Evolutionary conservation across 2,888 invertebrate species (phyloP).

Genomic region (Biston stratarius): DNA sequence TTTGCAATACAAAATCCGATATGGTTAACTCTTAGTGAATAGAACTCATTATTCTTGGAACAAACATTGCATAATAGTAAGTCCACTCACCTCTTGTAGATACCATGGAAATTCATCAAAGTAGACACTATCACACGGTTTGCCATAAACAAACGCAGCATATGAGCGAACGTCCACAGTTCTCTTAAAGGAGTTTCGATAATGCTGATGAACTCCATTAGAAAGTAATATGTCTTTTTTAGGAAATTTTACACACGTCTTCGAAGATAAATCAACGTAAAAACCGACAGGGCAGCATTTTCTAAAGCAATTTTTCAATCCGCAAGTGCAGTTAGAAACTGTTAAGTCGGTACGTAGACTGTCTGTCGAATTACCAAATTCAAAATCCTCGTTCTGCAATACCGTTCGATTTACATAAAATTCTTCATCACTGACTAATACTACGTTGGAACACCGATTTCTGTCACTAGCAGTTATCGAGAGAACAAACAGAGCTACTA

Average conservation of each 20-base stretch:
- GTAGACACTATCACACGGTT: conserved; percentile 55
- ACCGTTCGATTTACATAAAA: conserved; percentile 30
- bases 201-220: conserved; percentile 57
- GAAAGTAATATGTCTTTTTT: conserved; percentile 53
- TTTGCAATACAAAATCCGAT: too few species aligned
- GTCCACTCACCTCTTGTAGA: conserved; percentile 66
- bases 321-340: conserved; percentile 69
- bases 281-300: conserved; percentile 71
- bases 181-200: conserved; percentile 47
- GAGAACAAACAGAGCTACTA: conserved; percentile 47
- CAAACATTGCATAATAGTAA: too few species aligned
- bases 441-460: conserved; percentile 33
- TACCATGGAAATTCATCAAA: conserved; percentile 60
- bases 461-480: conserved; percentile 24
- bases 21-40: too few species aligned
- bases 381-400: neutral
- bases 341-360: conserved; percentile 45
- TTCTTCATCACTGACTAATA: conserved; percentile 54
- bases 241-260: conserved; percentile 50
- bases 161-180: conserved; percentile 52
- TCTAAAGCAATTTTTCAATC: conserved; percentile 63
- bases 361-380: neutral
- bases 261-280: conserved; percentile 43
- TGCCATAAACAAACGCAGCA: conserved; percentile 55
- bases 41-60: too few species aligned